A percentile compares a stretch with the other conserved stretches of the same genome.
Evolutionary conservation across 2,888 invertebrate species (phyloP).

Genomic region (Clusia tigrina): DNA sequence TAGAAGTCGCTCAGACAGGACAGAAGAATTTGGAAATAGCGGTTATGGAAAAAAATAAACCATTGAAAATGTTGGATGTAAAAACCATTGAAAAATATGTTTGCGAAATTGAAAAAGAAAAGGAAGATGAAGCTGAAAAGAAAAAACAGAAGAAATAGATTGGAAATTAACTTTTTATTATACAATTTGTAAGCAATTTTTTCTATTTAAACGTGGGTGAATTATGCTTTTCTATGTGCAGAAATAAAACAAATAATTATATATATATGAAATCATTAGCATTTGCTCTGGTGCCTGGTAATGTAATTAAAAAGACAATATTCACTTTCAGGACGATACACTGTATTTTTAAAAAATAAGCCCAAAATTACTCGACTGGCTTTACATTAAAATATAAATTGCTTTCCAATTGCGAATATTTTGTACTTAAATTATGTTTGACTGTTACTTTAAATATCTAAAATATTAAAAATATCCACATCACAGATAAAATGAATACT

Average conservation of each 20-base stretch:
- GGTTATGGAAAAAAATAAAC: constrained; percentile 82
- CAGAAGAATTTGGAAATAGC: constrained; percentile 99
- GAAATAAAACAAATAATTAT: constrained; percentile 31
- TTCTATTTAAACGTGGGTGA: constrained; percentile 19
- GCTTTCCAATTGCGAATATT: too few species aligned
- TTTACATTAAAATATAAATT: neutral
- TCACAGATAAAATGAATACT: neutral
- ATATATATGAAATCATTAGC: too few species aligned
- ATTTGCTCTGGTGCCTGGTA: too few species aligned
- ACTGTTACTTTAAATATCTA: neutral
- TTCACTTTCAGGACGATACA: too few species aligned
- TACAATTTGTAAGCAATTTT: neutral
- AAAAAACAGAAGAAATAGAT: constrained; percentile 78
- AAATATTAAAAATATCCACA: neutral
- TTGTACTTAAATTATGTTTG: too few species aligned
- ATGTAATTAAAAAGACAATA: too few species aligned
- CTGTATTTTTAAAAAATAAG: too few species aligned
- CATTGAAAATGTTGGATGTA: constrained; percentile 87
- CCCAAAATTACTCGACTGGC: too few species aligned
- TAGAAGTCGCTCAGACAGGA: constrained; percentile 98
- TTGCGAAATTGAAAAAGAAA: constrained; percentile 94
- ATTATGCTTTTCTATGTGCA: constrained; percentile 30
- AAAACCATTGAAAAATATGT: constrained; percentile 94
- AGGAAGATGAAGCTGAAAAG: constrained; percentile 97
- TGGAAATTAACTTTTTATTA: neutral